Conservation (phyloP, 2,113 vertebrate species). For the Pluvialis apricaria region DNA sequence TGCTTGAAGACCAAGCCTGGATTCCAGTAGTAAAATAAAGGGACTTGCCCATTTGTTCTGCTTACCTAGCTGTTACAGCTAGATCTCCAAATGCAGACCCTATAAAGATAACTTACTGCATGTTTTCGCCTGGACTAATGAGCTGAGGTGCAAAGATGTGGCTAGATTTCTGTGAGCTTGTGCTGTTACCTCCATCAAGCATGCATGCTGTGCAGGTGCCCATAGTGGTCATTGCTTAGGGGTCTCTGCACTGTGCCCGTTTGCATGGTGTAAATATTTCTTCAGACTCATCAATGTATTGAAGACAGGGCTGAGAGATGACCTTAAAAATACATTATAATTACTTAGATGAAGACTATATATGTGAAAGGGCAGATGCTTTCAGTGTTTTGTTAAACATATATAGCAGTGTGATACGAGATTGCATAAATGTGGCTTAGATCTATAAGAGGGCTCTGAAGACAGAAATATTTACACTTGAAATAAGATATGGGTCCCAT, state of each 20-base stretch:
- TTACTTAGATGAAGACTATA: background rate
- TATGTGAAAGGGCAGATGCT: background rate
- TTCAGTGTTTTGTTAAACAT: background rate
- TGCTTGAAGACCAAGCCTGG: background rate
- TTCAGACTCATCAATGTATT: background rate
- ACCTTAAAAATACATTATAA: background rate
- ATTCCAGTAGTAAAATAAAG: background rate
- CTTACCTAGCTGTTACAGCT: background rate
- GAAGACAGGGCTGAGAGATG: background rate
- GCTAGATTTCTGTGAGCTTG: background rate
- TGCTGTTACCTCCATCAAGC: background rate
- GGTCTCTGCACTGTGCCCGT: background rate
- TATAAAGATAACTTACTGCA: background rate
- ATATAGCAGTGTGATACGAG: background rate
- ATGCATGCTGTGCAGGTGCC: rapidly evolving
- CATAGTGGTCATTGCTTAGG: too few relatives aligned
- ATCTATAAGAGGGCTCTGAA: background rate
- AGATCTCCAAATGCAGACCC: background rate
- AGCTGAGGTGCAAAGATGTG: background rate
- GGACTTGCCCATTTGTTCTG: background rate
- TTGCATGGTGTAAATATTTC: background rate
- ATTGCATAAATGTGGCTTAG: background rate
- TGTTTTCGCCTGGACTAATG: background rate
- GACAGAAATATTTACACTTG: background rate
- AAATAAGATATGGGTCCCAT: background rate